Base-by-base conservation (phyloP, 2,797 vertebrate species). In the Brotogeris chrysoptera region DNA sequence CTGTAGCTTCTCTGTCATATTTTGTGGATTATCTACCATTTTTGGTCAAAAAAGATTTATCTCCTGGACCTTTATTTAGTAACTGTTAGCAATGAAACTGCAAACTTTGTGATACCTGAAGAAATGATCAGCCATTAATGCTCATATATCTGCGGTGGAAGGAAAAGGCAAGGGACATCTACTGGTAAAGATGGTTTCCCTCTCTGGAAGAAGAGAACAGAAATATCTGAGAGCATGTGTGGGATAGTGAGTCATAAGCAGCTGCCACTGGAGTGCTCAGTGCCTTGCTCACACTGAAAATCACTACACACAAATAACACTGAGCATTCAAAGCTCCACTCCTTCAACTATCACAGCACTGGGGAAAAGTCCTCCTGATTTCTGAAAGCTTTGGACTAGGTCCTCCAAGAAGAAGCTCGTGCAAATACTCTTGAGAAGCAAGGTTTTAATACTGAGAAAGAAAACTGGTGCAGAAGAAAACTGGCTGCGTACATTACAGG, bases 201-300 rank as follows among this genome's bases (percentile, higher is more conserved):
- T 84, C 50, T 41, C 53, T 41, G 52, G 50, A 76, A 83, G 72
- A 85, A 60, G 57, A 46, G 53, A 87, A 38, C 23, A 52, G 76
- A 88, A 66, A 81, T 9, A 63, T 70, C 28, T 73, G 60, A 93
- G 66, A 87, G 74, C 70, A 52, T 13, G 55, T 28, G 1, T 50
- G 59, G 39, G 68, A 44, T 16, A 50, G 43, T 87, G 86, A 77
- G 70, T 87, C 74, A 80, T 17, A 68, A 52, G 73, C 83, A 92
- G 88, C 74, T 90, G 92, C 80, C 68, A 49, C 80, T 50, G 53
- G 50, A 90, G 59, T 18, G 15, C 80, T 92, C 70, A 30, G 44
- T 39, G 52, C 44, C 41, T 52, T n/a, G 44, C 44, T 91, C 47
- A 27, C 30, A 46, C 64, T 61, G 80, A 90, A 84, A 81, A 43